phyloP scores from a whole-genome alignment of 1,140 invertebrate species.

The Heliconius himera region DNA sequence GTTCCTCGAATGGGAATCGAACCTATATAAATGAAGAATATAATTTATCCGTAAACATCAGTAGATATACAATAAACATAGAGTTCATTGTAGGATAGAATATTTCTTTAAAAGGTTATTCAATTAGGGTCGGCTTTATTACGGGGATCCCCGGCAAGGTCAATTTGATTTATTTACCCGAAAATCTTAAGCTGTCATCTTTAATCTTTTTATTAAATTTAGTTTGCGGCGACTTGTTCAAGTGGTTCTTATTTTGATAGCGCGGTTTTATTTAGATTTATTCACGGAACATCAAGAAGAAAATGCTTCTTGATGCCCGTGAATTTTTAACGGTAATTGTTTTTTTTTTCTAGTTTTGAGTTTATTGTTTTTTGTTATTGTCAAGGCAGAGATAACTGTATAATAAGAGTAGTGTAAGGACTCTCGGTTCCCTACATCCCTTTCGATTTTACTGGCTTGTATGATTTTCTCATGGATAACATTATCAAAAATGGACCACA shows the following conservation, averaged over 20 bases:
- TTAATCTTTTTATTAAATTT: conserved; percentile 54
- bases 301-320: neutral
- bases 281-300: neutral
- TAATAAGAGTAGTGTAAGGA: too few species aligned
- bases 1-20: too few species aligned
- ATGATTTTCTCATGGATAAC: too few species aligned
- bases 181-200: conserved; percentile 46
- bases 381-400: too few species aligned
- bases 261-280: conserved; percentile 24
- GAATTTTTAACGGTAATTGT: neutral
- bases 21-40: neutral
- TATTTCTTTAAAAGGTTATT: conserved; percentile 44
- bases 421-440: too few species aligned
- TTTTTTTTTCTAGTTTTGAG: neutral
- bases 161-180: conserved; percentile 47
- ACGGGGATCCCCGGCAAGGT: conserved; percentile 38
- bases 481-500: too few species aligned
- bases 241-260: conserved; percentile 26
- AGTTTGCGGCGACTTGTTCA: conserved; percentile 36
- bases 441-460: too few species aligned
- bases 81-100: conserved; percentile 3
- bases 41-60: neutral
- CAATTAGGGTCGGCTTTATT: conserved; percentile 50
- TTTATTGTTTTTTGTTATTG: too few species aligned
- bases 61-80: neutral